Evolutionary conservation across 2,797 vertebrate genomes (phyloP).

Genomic region (Sebastes minor): DNA sequence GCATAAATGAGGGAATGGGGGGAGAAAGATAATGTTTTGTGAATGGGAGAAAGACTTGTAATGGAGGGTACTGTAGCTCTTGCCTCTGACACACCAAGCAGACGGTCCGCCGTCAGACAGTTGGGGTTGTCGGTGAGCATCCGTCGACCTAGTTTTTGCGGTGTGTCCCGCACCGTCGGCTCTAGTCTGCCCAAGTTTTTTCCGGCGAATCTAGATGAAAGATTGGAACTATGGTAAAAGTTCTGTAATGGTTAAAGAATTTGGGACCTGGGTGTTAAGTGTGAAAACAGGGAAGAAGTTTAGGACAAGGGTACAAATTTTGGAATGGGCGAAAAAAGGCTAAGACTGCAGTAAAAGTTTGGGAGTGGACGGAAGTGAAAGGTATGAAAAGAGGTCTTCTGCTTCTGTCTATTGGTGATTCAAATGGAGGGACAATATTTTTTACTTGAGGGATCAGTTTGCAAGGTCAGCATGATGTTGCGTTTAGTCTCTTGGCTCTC

Average conservation of each 20-base stretch:
- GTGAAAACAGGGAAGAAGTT: neutral
- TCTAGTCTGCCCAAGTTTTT: no score
- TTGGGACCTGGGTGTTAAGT: neutral
- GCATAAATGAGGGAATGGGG: neutral
- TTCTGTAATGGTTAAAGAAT: neutral
- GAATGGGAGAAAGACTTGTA: neutral
- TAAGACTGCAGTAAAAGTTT: neutral
- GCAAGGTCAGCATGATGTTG: slow-evolving; percentile 1
- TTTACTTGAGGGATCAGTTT: neutral
- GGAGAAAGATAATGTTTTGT: neutral
- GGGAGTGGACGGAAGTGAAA: neutral
- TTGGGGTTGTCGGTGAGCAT: no score
- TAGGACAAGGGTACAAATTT: neutral
- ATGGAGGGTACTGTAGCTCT: neutral
- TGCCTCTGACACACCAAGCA: no score
- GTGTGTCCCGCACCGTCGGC: no score
- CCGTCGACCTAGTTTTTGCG: no score
- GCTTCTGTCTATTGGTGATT: neutral
- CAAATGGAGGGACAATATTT: neutral
- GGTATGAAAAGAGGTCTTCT: neutral
- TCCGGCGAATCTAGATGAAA: no score
- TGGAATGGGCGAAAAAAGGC: neutral
- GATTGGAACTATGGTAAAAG: neutral
- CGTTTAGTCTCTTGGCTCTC: neutral
- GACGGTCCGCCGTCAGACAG: no score